Conservation (phyloP, 1,140 invertebrate species). For the Tetragonula clypearis region DNA sequence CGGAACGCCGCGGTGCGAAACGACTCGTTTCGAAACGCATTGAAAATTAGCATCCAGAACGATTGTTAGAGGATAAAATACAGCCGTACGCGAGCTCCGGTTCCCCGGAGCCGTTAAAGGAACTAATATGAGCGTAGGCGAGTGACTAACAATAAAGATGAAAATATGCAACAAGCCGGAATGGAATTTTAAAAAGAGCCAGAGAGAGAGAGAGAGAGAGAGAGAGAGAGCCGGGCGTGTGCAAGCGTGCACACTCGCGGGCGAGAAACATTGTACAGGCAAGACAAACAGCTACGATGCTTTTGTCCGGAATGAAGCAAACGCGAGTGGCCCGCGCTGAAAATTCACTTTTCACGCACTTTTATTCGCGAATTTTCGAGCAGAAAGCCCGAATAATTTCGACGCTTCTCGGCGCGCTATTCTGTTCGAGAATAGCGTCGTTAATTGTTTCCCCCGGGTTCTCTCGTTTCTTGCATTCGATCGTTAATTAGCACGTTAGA, state of each 20-base stretch:
- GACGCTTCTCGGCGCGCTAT: too few species aligned
- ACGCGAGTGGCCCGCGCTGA: neutral
- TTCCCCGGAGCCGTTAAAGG: neutral
- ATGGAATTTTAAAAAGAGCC: slow-evolving; percentile 30
- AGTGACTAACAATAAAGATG: slow-evolving; percentile 25
- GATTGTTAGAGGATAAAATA: neutral
- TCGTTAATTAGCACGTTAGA: too few species aligned
- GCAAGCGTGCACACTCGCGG: neutral
- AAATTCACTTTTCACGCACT: neutral
- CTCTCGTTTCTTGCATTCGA: too few species aligned
- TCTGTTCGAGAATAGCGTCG: too few species aligned
- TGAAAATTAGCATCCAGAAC: neutral
- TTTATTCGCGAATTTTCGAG: neutral
- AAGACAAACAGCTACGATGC: neutral
- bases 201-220: neutral
- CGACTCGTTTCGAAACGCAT: too few species aligned
- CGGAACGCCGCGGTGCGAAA: too few species aligned
- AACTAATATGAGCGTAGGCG: neutral
- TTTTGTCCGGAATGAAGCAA: slow-evolving; percentile 25
- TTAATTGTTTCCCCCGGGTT: too few species aligned
- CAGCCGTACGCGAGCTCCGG: neutral
- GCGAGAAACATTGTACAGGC: neutral
- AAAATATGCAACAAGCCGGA: slow-evolving; percentile 25
- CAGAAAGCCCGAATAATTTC: too few species aligned
- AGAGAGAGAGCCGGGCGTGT: too few species aligned